phyloP scores from a whole-genome alignment of 2,113 vertebrate species.

The Leptocoma aspasia region DNA sequence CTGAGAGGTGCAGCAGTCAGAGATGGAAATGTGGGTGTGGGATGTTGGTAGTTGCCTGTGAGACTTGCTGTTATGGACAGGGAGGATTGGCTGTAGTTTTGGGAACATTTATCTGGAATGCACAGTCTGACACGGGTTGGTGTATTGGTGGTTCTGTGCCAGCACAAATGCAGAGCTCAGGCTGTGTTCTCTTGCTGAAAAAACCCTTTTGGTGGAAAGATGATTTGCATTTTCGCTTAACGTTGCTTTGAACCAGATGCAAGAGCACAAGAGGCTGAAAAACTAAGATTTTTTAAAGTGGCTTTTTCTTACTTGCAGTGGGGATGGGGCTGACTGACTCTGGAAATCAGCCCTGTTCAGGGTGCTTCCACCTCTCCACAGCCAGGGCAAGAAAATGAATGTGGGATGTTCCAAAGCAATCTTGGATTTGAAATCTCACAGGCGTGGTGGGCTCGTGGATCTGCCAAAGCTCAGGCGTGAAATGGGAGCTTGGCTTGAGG shows the following conservation, averaged over 20 bases:
- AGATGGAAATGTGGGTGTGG: background rate
- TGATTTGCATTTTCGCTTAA: background rate
- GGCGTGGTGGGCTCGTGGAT: background rate
- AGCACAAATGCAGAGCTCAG: background rate
- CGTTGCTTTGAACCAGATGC: background rate
- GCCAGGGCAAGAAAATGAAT: background rate
- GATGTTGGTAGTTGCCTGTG: background rate
- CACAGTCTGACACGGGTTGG: background rate
- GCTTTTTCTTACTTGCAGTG: background rate
- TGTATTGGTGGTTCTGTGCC: background rate
- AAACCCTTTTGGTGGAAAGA: background rate
- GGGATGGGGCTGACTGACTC: rapidly evolving
- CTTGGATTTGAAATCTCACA: background rate
- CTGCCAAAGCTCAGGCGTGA: no score
- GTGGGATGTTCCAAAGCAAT: background rate
- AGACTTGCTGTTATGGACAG: background rate
- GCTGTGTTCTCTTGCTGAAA: background rate
- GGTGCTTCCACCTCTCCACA: background rate
- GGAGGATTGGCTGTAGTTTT: background rate
- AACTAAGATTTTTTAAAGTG: background rate
- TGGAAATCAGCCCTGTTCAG: background rate
- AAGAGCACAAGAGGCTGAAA: background rate
- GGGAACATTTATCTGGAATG: background rate
- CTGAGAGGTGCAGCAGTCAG: background rate
- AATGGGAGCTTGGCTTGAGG: background rate